phyloP scores from a whole-genome alignment of 2,888 invertebrate genomes.

The Xylophagus ater region DNA sequence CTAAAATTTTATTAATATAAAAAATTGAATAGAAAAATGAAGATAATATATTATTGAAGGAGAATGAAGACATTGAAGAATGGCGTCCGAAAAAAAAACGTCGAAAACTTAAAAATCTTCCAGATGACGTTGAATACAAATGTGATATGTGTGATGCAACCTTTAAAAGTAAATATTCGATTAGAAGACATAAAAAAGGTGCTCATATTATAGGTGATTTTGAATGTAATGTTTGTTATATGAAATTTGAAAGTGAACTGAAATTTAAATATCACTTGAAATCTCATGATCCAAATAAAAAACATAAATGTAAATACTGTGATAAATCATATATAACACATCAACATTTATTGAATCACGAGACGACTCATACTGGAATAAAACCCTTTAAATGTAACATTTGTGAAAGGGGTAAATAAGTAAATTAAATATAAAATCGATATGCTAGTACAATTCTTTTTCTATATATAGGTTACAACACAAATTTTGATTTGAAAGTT shows the following conservation, averaged over 20 bases:
- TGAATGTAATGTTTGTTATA: slow-evolving; percentile 10
- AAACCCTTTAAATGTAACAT: slow-evolving; percentile 16
- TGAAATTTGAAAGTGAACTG: slow-evolving; percentile 10
- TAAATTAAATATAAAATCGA: neutral
- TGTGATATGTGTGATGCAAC: slow-evolving; percentile 11
- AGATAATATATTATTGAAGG: slow-evolving; percentile 1
- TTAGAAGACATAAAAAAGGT: slow-evolving; percentile 13
- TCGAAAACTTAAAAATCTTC: slow-evolving; percentile 7
- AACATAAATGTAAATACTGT: slow-evolving; percentile 17
- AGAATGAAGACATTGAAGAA: slow-evolving; percentile 3
- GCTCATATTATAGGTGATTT: slow-evolving; percentile 9
- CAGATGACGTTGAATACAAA: slow-evolving; percentile 11
- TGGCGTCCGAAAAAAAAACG: slow-evolving; percentile 2
- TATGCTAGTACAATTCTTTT: neutral
- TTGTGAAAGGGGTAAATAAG: slow-evolving; percentile 15
- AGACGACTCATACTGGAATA: slow-evolving; percentile 15
- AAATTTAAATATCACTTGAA: slow-evolving; percentile 17
- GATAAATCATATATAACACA: slow-evolving; percentile 17
- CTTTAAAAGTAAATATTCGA: slow-evolving; percentile 13
- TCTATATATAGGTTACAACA: slow-evolving; percentile 11
- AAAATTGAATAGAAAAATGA: neutral
- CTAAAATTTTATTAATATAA: neutral
- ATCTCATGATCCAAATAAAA: slow-evolving; percentile 16
- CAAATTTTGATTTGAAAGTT: slow-evolving; percentile 16
- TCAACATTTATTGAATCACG: slow-evolving; percentile 16